A percentile compares a stretch with the other conserved stretches of the same genome.
Conservation (phyloP, 2,113 vertebrate species). For the Brienomyrus longianalis region DNA sequence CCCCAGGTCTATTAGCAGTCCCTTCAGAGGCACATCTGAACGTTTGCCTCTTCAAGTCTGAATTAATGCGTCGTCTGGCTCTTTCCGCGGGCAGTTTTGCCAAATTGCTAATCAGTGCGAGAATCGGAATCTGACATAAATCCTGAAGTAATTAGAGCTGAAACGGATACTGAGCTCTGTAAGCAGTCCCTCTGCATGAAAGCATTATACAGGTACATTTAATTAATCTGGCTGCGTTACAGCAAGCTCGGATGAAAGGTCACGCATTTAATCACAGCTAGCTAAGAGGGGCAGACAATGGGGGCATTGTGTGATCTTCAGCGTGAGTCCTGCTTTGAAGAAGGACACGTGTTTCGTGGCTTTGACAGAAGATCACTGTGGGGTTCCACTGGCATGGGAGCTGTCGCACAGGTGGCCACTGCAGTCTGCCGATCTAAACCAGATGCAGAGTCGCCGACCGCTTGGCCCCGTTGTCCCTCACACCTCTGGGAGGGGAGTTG, state of each 20-base stretch:
- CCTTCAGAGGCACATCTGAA: not conserved
- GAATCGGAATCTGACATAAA: constrained; percentile 8
- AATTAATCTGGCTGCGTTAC: not conserved
- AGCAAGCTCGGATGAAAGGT: not conserved
- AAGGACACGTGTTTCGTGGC: not conserved
- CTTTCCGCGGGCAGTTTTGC: not conserved
- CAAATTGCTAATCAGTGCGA: not conserved
- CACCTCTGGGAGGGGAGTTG: not conserved
- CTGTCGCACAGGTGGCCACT: not conserved
- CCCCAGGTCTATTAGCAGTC: not conserved
- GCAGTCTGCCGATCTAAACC: constrained; percentile 4
- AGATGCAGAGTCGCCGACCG: not conserved
- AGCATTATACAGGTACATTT: not conserved
- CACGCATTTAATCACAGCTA: constrained; percentile 6
- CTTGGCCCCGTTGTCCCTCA: not conserved
- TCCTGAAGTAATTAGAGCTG: constrained; percentile 14
- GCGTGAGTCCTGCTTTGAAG: constrained; percentile 4
- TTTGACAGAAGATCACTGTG: not conserved
- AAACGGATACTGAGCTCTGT: not conserved
- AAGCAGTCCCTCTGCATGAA: not conserved
- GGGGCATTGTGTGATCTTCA: not conserved
- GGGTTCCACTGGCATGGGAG: not conserved
- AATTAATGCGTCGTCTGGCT: not conserved
- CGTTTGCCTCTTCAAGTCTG: not conserved
- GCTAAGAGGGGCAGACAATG: constrained; percentile 14